These are phyloP conservation scores for Apostichopus californicus DNA, from an alignment of 35 echinoderm and acorn worm species.

Conservation along the genomic window DNA sequence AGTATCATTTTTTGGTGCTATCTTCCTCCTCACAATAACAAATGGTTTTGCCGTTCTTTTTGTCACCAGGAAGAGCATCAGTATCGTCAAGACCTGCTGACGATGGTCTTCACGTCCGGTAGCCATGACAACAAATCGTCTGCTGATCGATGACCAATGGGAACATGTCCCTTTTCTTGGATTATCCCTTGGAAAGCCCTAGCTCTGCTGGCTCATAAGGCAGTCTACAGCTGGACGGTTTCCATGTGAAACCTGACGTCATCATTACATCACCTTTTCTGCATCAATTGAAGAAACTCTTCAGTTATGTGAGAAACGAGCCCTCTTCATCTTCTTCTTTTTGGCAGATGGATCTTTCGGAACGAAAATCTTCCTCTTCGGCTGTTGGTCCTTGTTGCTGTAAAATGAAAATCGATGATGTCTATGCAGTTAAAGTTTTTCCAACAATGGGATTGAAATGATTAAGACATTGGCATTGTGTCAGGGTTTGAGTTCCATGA, in stretches of 20 bases:
- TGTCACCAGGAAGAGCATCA: conserved; percentile 47
- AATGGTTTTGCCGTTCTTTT: too few species aligned
- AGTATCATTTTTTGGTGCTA: too few species aligned
- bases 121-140: background rate
- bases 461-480: too few species aligned
- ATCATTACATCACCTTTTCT: background rate
- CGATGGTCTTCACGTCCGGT: background rate
- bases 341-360: conserved; percentile 24
- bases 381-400: conserved; percentile 1
- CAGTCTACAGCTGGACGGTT: too few species aligned
- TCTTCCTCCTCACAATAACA: background rate
- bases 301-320: conserved; percentile 21
- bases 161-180: too few species aligned
- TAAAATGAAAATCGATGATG: background rate
- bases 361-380: background rate
- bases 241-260: too few species aligned
- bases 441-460: too few species aligned
- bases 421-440: too few species aligned
- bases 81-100: conserved; percentile 47
- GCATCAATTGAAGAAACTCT: background rate
- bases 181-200: too few species aligned
- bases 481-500: too few species aligned
- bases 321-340: conserved; percentile 16
- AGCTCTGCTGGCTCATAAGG: too few species aligned
- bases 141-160: conserved; percentile 53